Conservation (phyloP, 2,888 invertebrate genomes). For the Pheosia gnoma region DNA sequence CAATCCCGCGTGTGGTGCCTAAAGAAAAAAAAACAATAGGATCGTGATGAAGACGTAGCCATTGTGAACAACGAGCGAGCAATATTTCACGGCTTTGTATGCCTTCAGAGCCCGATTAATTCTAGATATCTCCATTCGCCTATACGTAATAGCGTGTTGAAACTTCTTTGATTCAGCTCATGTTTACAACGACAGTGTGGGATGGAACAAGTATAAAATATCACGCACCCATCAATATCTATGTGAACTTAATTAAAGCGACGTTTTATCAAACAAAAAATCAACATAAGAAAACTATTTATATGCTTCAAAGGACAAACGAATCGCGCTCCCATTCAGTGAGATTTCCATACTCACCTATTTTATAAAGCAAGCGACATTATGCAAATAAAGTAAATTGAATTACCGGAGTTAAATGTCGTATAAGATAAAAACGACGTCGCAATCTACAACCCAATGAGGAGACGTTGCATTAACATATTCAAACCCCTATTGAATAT, state of each 20-base stretch:
- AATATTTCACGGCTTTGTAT: slow-evolving; percentile 83
- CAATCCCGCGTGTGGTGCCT: slow-evolving; percentile 75
- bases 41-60: slow-evolving; percentile 83
- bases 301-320: slow-evolving; percentile 45
- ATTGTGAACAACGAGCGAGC: slow-evolving; percentile 81
- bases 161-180: slow-evolving; percentile 72
- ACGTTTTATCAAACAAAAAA: slow-evolving; percentile 27
- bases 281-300: slow-evolving; percentile 38
- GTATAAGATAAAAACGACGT: slow-evolving; percentile 84
- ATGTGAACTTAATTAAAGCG: neutral
- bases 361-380: slow-evolving; percentile 74
- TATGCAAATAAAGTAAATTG: slow-evolving; percentile 84
- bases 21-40: slow-evolving; percentile 80
- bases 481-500: slow-evolving; percentile 82
- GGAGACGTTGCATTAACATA: slow-evolving; percentile 80
- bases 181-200: slow-evolving; percentile 67
- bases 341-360: slow-evolving; percentile 80
- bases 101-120: slow-evolving; percentile 80
- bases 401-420: slow-evolving; percentile 84
- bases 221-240: slow-evolving; percentile 22
- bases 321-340: slow-evolving; percentile 43
- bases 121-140: slow-evolving; percentile 83
- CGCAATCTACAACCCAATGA: slow-evolving; percentile 83
- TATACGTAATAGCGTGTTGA: slow-evolving; percentile 78
- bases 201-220: slow-evolving; percentile 50